Conservation (phyloP, 1,140 invertebrate species). For the Aphelinus atriplicis region DNA sequence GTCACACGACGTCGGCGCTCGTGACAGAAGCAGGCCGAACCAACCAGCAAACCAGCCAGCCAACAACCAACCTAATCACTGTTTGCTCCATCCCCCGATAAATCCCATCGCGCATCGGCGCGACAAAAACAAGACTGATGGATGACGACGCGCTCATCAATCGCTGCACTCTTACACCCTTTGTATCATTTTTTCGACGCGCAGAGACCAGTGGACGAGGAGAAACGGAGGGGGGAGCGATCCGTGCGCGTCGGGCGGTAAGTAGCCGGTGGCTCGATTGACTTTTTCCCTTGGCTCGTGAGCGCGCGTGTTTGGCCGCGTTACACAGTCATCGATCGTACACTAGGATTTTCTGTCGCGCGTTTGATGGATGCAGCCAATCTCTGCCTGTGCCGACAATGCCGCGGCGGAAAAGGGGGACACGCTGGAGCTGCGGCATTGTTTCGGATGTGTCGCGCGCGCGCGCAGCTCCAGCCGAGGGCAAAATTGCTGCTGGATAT, state of each 20-base stretch:
- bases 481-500: slow-evolving; percentile 19
- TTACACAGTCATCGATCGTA: not conserved
- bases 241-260: not conserved
- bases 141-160: slow-evolving; percentile 18
- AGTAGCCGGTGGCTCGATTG: slow-evolving; percentile 2
- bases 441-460: not conserved
- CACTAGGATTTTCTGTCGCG: not conserved
- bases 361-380: slow-evolving; percentile 19
- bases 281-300: not conserved
- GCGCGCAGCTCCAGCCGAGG: not conserved
- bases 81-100: not conserved
- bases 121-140: slow-evolving; percentile 14
- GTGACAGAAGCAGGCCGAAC: no score
- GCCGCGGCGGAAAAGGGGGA: not conserved
- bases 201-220: not conserved
- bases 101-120: not conserved
- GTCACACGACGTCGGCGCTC: no score
- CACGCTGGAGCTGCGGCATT: not conserved
- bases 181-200: not conserved
- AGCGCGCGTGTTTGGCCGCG: no score
- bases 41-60: not conserved
- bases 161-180: not conserved
- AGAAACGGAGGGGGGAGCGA: not conserved
- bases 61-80: not conserved
- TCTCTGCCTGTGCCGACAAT: not conserved